Evolutionary conservation across 1,140 invertebrate genomes (phyloP).

Genomic region (Nephotettix cincticeps): DNA sequence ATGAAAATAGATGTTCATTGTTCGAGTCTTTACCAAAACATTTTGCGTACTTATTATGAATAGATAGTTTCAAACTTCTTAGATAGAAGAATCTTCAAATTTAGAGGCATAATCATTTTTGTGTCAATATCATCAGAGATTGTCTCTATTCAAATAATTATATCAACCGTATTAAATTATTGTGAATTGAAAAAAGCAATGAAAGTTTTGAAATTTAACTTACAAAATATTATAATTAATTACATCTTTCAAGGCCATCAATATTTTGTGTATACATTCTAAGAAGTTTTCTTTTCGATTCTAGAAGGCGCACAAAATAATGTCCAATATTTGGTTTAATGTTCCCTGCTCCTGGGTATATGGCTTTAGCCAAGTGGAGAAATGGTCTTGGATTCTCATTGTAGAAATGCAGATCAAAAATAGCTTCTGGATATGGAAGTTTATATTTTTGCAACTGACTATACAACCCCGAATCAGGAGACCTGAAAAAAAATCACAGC

Average conservation of each 20-base stretch:
- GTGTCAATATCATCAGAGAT: no score
- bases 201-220: neutral
- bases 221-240: neutral
- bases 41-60: no score
- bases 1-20: neutral
- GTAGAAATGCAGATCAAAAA: slow-evolving; percentile 88
- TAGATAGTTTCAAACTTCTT: no score
- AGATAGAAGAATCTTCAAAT: no score
- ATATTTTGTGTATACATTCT: slow-evolving; percentile 91
- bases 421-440: slow-evolving; percentile 85
- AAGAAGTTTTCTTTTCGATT: slow-evolving; percentile 75
- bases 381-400: slow-evolving; percentile 80
- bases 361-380: slow-evolving; percentile 78
- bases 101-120: no score
- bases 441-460: slow-evolving; percentile 89
- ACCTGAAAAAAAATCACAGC: no score
- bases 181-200: neutral
- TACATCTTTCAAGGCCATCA: slow-evolving; percentile 79
- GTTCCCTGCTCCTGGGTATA: slow-evolving; percentile 64
- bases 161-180: no score
- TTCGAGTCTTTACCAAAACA: no score
- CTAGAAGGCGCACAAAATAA: slow-evolving; percentile 76
- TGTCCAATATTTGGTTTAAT: slow-evolving; percentile 80
- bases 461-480: slow-evolving; percentile 87
- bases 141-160: no score